Base-by-base conservation (phyloP, 1,140 invertebrate genomes). In the Frieseomelitta varia region DNA sequence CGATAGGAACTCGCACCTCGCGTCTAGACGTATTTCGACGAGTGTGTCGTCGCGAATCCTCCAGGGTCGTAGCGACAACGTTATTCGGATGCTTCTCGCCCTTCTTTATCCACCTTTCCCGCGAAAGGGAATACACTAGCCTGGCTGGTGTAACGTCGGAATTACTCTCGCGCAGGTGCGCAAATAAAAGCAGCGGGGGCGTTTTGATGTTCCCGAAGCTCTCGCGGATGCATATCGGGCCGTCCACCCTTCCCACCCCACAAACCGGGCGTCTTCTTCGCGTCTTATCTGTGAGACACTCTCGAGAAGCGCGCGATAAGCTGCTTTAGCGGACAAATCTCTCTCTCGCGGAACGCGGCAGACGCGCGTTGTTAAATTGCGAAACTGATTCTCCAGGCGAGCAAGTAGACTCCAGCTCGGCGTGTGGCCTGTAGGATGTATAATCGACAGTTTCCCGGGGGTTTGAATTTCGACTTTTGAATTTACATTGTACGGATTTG, bases 121-220 rank as follows among this genome's bases (percentile, higher is more conserved):
- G 2, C 6, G 17, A 39, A 34, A 61, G 14, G 30, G 19, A 47
- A 47, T 47, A 47, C 39, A 47, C 39, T 6, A 8, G 39, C 39
- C 39, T 47, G 11, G 47, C 67, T 24, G 67, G 21, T 30, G 56
- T 65, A 76, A 87, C 80, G 34, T 39, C 55, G 34, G 24, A 58
- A 39, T 79, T 79, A 78, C 24, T 78, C 30, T 68, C 17, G 17
- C n/a, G 58, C 39, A 30, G 58, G 19, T 34, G 51, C 77, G 14
- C 76, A 76, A 34, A 67, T 79, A 84, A 88, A 69, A 61, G 63
- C 51, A 47, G 14, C n/a, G 17, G 10, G 0, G 27, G 39, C 56
- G 21, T 34, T 79, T 84, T 79, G 53, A 82, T 56, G 73, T 68
- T n/a, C 19, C 61, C 27, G 24, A 4, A 34, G 21, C 51, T 58